Conservation (phyloP, 2,797 vertebrate genomes). For the Argyrosomus regius region DNA sequence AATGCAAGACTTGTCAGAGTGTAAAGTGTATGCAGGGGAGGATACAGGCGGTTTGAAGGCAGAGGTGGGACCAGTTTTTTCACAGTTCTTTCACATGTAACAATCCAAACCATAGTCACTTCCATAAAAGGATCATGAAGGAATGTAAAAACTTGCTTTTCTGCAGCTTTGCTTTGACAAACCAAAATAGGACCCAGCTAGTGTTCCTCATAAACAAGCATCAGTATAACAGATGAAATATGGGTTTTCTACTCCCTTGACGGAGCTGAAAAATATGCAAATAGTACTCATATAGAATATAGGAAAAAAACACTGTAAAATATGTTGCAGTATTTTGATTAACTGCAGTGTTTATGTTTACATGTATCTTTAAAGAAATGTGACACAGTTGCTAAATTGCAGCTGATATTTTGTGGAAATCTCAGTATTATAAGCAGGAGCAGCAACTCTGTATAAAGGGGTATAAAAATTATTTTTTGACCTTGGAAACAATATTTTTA, state of each 20-base stretch:
- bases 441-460: background rate
- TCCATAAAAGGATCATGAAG: constrained; percentile 62
- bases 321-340: constrained; percentile 43
- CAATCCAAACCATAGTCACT: constrained; percentile 41
- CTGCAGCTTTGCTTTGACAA: constrained; percentile 65
- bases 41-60: constrained; percentile 38
- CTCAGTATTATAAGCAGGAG: background rate
- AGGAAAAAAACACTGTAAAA: constrained; percentile 43
- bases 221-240: constrained; percentile 59
- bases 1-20: constrained; percentile 25
- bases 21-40: constrained; percentile 31
- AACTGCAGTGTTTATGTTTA: constrained; percentile 46
- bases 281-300: constrained; percentile 25
- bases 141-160: constrained; percentile 54
- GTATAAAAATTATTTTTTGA: background rate
- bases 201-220: constrained; percentile 61
- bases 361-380: constrained; percentile 11
- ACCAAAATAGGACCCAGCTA: constrained; percentile 68
- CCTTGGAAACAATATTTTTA: background rate
- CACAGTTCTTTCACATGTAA: constrained; percentile 51
- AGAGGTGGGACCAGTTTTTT: constrained; percentile 46
- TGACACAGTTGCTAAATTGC: constrained; percentile 7
- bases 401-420: constrained; percentile 25
- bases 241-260: constrained; percentile 43
- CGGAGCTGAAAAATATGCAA: constrained; percentile 50